Evolutionary conservation across 2,113 vertebrate species (phyloP).

Genomic region (Bombycilla garrulus): DNA sequence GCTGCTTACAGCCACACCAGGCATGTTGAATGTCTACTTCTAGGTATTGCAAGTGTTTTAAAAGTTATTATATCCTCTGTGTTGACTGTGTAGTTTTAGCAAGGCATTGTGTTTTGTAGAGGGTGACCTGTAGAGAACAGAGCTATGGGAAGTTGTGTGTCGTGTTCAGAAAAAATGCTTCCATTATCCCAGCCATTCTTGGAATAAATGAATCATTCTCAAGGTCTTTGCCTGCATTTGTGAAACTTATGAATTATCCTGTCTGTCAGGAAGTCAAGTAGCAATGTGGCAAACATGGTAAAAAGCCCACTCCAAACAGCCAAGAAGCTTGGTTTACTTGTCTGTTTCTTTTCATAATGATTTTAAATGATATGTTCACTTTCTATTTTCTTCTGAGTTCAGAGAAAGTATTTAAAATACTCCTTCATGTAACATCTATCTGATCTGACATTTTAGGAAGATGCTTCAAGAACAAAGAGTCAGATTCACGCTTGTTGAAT

Average conservation of each 20-base stretch:
- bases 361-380: not conserved
- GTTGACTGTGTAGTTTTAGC: not conserved
- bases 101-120: not conserved
- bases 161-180: not conserved
- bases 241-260: not conserved
- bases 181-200: not conserved
- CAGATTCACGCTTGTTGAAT: not conserved
- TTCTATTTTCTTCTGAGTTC: not conserved
- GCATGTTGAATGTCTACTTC: fast-evolving
- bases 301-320: not conserved
- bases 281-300: not conserved
- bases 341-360: not conserved
- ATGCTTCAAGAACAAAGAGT: not conserved
- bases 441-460: not conserved
- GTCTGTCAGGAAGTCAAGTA: not conserved
- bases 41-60: not conserved
- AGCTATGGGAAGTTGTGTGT: not conserved
- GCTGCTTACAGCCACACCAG: not conserved
- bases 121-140: not conserved
- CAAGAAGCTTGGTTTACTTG: not conserved
- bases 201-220: not conserved
- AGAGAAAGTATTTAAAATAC: not conserved
- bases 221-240: not conserved
- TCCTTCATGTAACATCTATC: not conserved
- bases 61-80: not conserved